Evolutionary conservation across 2,888 invertebrate species (phyloP), one percentile per base, ranked within the genome.

Genomic region (Orthosia gothica): DNA sequence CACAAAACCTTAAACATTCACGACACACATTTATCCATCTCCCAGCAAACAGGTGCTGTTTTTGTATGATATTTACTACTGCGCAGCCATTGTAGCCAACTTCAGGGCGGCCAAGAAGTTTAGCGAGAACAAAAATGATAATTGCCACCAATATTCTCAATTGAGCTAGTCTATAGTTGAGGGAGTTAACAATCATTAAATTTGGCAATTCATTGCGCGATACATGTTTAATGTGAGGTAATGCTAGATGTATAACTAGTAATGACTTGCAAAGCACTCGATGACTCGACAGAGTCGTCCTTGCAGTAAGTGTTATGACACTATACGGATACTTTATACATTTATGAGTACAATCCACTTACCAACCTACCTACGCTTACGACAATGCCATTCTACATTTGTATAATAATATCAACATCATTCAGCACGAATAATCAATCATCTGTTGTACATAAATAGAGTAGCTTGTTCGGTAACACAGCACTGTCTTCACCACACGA

Each of bases 401-500:
- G 40, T 63, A 66, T 62, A 78, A 59, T 55, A 26, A 26, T 77
- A 82, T 50, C 52, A 59, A 74, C 18, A 76, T 55, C 71, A 73
- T 62, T 71, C 62, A 20, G 2, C 40, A 79, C 65, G 20, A 70
- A 16, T 76, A 57, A 74, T 70, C 62, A n/a, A 77, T 74, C 73
- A 80, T 59, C 73, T 71, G 58, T 54, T 68, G 23, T n/a, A 69
- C 3, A 57, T 79, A 73, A 79, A 79, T 11, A 70, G 32, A 16
- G 55, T 18, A 9, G 20, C 18, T 57, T n/a, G 9, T 40, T 69
- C 73, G 72, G 49, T 66, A 70, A 65, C 68, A 64, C 20, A 26
- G 40, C 66, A 58, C 73, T 71, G 52, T 59, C 55, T 47, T 40
- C 61, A 23, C 79, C 70, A 49, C 82, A 68, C 65, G 68, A 83